Evolutionary conservation across 2,797 vertebrate genomes (phyloP), one percentile per base, ranked within the genome.

Genomic region (Cynodonichthys magdalenae): DNA sequence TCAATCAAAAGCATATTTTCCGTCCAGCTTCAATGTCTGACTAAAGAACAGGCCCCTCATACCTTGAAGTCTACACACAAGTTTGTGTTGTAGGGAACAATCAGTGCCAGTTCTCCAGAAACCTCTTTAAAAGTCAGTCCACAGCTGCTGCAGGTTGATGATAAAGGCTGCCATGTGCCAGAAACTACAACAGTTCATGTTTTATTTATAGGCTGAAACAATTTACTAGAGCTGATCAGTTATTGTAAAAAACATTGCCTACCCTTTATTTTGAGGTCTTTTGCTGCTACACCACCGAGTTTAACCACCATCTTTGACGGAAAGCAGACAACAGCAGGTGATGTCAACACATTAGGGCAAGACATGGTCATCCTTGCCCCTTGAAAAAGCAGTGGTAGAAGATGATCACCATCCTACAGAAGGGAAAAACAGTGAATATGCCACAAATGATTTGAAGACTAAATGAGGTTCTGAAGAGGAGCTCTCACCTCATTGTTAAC

Each of bases 331-430:
- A 84, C 56, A 1, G 51, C 56, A 8, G 68, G 59, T 41, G 48
- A 4, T 3, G 42, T 68, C 39, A 63, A 1, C 42, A 53, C 46
- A 6, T 44, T 48, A 31, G 70, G 71, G 44, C 82, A 86, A 15
- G 77, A 79, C 69, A 86, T 76, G 0, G 53, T 63, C 71, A 82
- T 54, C 4, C 69, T 68, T 48, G 66, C 6, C 14, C 78, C 87
- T 71, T 59, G 64, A 53, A 83, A 42, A 59, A 47, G n/a, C 3
- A 87, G 57, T 1, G 80, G 69, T 11, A 89, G 60, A 3, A 75
- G 20, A 59, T 79, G 83, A 36, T 66, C 24, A 0, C 61, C 67
- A 44, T 28, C 71, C 85, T 89, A 9, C 5, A 5, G 18, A 17
- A 31, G n/a, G n/a, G 54, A 47, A n/a, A 36, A 15, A 5, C 5